phyloP scores from a whole-genome alignment of 92 coral and sea anemone genomes.

The Pocillopora grandis region DNA sequence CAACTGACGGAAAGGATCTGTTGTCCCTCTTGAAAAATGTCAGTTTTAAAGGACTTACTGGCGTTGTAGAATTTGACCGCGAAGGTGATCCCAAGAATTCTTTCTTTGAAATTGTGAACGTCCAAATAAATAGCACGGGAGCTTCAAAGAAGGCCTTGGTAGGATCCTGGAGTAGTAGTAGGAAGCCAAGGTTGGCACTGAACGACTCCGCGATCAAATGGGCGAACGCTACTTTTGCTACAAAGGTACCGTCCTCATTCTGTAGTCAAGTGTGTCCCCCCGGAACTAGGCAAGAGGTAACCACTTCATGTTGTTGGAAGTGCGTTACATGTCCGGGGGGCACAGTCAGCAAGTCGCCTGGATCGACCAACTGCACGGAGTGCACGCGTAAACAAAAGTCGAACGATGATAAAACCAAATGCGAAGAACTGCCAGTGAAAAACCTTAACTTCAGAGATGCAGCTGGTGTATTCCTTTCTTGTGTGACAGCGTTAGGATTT shows the following conservation, averaged over 20 bases:
- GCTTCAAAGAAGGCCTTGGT: slow-evolving; percentile 22
- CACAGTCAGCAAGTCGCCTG: slow-evolving; percentile 40
- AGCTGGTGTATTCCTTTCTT: slow-evolving; percentile 36
- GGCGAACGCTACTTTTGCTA: slow-evolving; percentile 8
- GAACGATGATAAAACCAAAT: slow-evolving; percentile 34
- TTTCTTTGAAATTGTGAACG: slow-evolving; percentile 53
- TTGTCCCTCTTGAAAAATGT: slow-evolving; percentile 41
- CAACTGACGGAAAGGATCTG: slow-evolving; percentile 18
- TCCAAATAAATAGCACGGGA: slow-evolving; percentile 27
- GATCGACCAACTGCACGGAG: slow-evolving; percentile 49
- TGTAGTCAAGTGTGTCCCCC: slow-evolving; percentile 52
- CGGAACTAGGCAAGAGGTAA: slow-evolving; percentile 51
- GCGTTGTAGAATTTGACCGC: slow-evolving; percentile 44
- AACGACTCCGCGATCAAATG: slow-evolving; percentile 41
- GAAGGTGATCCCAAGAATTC: slow-evolving; percentile 58
- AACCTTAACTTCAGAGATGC: slow-evolving; percentile 40
- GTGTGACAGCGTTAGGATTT: slow-evolving; percentile 40
- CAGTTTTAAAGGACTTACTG: slow-evolving; percentile 52
- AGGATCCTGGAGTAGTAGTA: slow-evolving; percentile 54
- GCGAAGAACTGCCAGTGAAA: slow-evolving; percentile 39
- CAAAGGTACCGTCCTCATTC: slow-evolving; percentile 34
- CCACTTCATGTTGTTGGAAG: slow-evolving; percentile 59
- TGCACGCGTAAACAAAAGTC: slow-evolving; percentile 54
- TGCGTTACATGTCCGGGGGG: slow-evolving; percentile 60
- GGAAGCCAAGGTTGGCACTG: slow-evolving; percentile 14